phyloP scores from a whole-genome alignment of 2,888 invertebrate genomes.

The Platycheirus rosarum region DNA sequence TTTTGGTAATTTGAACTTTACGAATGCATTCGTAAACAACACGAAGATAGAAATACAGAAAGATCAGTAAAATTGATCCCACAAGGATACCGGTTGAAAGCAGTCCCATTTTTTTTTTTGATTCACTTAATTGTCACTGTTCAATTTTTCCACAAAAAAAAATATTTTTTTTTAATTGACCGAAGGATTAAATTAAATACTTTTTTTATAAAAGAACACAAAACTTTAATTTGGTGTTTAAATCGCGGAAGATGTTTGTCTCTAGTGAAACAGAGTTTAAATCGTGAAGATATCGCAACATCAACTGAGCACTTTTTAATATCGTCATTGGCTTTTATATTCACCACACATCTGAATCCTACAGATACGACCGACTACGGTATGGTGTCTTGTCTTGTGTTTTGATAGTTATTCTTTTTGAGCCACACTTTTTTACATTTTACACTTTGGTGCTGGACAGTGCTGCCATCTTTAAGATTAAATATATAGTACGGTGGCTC shows the following conservation, averaged over 20 bases:
- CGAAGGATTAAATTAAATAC: constrained; percentile 13
- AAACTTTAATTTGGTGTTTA: too few relatives aligned
- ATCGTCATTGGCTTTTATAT: constrained; percentile 71
- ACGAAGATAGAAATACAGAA: constrained; percentile 75
- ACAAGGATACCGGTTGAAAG: constrained; percentile 61
- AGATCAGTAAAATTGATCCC: constrained; percentile 68
- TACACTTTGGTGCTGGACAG: too few relatives aligned
- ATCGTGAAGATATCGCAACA: constrained; percentile 67
- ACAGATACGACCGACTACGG: constrained; percentile 20
- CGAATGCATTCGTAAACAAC: constrained; percentile 75
- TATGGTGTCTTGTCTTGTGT: constrained; percentile 26
- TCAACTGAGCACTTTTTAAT: constrained; percentile 67
- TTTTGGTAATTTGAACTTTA: constrained; percentile 74
- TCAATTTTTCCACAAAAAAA: constrained; percentile 6
- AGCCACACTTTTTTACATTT: too few relatives aligned
- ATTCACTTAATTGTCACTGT: background rate
- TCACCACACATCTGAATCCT: constrained; percentile 46
- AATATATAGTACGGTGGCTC: too few relatives aligned
- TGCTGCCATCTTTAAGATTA: too few relatives aligned
- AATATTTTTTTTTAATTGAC: constrained; percentile 4
- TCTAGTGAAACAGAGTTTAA: constrained; percentile 24
- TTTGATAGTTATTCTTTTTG: too few relatives aligned
- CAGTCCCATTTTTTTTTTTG: constrained; percentile 68
- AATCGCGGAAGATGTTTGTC: too few relatives aligned
- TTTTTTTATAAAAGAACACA: constrained; percentile 22